Percentiles rank a stretch among this genome's conserved stretches.
These are phyloP conservation scores for Cottoperca gobio DNA, from an alignment of 2,797 vertebrate genomes.

Conservation along the genomic window DNA sequence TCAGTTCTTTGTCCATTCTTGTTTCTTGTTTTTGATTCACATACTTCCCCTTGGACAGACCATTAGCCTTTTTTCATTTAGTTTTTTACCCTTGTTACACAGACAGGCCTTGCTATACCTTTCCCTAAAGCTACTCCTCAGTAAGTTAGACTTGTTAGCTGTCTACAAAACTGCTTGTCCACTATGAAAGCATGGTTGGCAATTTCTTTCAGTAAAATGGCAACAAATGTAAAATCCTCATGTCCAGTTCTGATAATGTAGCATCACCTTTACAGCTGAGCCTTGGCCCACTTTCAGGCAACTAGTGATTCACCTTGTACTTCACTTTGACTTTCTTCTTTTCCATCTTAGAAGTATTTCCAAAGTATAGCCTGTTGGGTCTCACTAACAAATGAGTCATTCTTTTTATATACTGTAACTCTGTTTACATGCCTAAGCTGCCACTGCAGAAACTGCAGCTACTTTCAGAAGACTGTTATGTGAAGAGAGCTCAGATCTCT, in stretches of 20 bases:
- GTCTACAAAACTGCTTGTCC: neutral
- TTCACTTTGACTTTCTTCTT: conserved; percentile 16
- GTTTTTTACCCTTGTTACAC: neutral
- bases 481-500: neutral
- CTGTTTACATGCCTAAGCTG: conserved; percentile 42
- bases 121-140: neutral
- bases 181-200: neutral
- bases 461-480: conserved; percentile 17
- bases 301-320: conserved; percentile 11
- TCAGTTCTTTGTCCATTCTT: neutral
- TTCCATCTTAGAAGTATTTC: conserved; percentile 23
- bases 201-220: conserved; percentile 17
- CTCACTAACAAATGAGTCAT: conserved; percentile 32
- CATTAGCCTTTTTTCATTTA: neutral
- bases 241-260: conserved; percentile 1
- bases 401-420: conserved; percentile 26
- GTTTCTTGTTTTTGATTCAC: neutral
- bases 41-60: neutral
- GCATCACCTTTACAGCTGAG: neutral
- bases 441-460: conserved; percentile 28
- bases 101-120: neutral
- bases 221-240: conserved; percentile 9
- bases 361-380: conserved; percentile 12
- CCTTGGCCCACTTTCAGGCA: conserved; percentile 13
- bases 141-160: neutral